Conservation (phyloP, 2,113 vertebrate genomes). For the Lucifuga dentata region DNA sequence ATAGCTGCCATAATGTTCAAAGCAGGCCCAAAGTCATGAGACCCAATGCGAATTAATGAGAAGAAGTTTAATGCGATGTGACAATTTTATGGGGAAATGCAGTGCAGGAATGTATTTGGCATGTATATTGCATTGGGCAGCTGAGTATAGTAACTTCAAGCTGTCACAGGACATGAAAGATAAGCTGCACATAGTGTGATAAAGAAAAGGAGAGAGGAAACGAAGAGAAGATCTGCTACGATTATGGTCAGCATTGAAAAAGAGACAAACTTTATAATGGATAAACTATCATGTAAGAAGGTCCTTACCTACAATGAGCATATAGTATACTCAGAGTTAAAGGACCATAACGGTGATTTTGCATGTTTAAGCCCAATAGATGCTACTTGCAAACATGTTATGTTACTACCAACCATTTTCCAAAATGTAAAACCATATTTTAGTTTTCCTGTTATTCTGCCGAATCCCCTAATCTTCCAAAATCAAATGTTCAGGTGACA, state of each 20-base stretch:
- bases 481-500: no score
- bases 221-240: slow-evolving; percentile 4
- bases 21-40: slow-evolving; percentile 28
- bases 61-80: slow-evolving; percentile 22
- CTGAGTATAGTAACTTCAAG: slow-evolving; percentile 41
- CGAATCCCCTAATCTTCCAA: no score
- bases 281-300: slow-evolving; percentile 46
- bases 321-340: no score
- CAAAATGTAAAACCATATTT: no score
- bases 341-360: no score
- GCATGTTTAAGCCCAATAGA: no score
- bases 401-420: no score
- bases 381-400: no score
- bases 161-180: slow-evolving; percentile 50
- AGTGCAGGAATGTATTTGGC: slow-evolving; percentile 26
- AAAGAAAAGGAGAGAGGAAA: slow-evolving; percentile 31
- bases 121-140: slow-evolving; percentile 39
- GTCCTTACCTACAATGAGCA: background rate
- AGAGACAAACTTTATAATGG: slow-evolving; percentile 44
- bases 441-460: no score
- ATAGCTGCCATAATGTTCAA: slow-evolving; percentile 39
- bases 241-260: slow-evolving; percentile 38
- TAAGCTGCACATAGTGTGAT: slow-evolving; percentile 43
- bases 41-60: slow-evolving; percentile 17
- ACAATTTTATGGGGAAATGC: slow-evolving; percentile 58